Conservation (phyloP, 1,140 invertebrate genomes). For the Drosophila virilis region DNA sequence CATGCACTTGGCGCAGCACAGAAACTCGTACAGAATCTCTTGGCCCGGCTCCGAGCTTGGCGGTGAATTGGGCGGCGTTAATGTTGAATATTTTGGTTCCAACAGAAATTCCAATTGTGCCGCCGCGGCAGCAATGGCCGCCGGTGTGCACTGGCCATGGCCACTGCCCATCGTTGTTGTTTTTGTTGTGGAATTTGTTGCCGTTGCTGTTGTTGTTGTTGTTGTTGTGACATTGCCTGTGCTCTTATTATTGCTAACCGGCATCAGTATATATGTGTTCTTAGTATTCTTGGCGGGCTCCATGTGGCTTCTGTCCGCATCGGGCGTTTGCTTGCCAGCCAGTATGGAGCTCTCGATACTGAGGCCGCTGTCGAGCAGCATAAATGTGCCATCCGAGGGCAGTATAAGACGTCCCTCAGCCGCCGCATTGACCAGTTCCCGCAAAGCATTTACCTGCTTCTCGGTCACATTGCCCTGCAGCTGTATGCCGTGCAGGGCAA, state of each 20-base stretch:
- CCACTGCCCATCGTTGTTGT: neutral
- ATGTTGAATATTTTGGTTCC: constrained; percentile 77
- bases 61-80: constrained; percentile 46
- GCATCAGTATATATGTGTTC: constrained; percentile 81
- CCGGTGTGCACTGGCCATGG: constrained; percentile 21
- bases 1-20: constrained; percentile 84
- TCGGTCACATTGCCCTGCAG: constrained; percentile 83
- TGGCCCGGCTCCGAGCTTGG: constrained; percentile 12
- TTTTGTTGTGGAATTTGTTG: constrained; percentile 5
- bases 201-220: neutral
- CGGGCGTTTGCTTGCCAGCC: constrained; percentile 24
- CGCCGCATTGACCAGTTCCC: constrained; percentile 81
- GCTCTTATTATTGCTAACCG: constrained; percentile 56
- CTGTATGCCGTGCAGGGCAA: constrained; percentile 83
- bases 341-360: constrained; percentile 82
- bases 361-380: constrained; percentile 78
- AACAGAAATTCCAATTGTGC: constrained; percentile 72
- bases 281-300: constrained; percentile 45
- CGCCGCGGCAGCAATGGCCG: constrained; percentile 56
- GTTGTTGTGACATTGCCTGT: constrained; percentile 6
- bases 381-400: constrained; percentile 81
- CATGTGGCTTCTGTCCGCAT: neutral
- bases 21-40: constrained; percentile 81
- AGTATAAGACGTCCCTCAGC: constrained; percentile 83
- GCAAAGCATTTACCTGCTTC: constrained; percentile 80